Evolutionary conservation across 2,113 vertebrate genomes (phyloP), one percentile per base, ranked within the genome.

Genomic region (Chaetura pelagica): DNA sequence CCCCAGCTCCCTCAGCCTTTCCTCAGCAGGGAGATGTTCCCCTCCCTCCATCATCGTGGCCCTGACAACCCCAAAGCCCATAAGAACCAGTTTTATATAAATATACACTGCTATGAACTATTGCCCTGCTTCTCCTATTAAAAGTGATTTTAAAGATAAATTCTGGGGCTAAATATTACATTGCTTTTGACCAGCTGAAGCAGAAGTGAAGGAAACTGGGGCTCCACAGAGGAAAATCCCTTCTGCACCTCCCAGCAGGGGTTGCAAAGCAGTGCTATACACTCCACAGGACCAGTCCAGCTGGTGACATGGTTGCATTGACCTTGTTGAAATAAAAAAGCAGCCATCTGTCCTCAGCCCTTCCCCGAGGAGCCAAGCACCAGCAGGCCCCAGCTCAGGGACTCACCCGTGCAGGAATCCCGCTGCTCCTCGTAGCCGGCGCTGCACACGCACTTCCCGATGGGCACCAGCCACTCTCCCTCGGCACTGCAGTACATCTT

Each of bases 401-500:
- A 96, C 99, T 99, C 97, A 99, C 99, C 99, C 83, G 98, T 98
- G 35, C 99, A 99, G 89, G 99, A 98, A 67, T 99, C 99, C 14
- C 96, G 96, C 89, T 98, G 98, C 88, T 99, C 99, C 63, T 99
- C 99, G 0, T 99, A 99, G 19, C 99, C 99, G 0, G 99, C 99
- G 0, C 99, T 99, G 98, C 99, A 99, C 90, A 99, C 99, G 0
- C 99, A 99, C 91, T 99, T 98, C 89, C 99, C 99, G 0, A 99
- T 99, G 96, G 99, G 99, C 87, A 99, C 99, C 93, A 99, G 82
- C 99, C 99, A 99, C 93, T 99, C 99, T n/a, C 99, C 99, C 90
- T 99, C 99, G 0, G 99, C 99, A 15, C 99, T 99, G 98, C 99
- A 99, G 98, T 99, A 99, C 99, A 99, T 99, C 96, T 99, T 99